Evolutionary conservation across 1,140 invertebrate species (phyloP).

Genomic region (Dreissena rostriformis): DNA sequence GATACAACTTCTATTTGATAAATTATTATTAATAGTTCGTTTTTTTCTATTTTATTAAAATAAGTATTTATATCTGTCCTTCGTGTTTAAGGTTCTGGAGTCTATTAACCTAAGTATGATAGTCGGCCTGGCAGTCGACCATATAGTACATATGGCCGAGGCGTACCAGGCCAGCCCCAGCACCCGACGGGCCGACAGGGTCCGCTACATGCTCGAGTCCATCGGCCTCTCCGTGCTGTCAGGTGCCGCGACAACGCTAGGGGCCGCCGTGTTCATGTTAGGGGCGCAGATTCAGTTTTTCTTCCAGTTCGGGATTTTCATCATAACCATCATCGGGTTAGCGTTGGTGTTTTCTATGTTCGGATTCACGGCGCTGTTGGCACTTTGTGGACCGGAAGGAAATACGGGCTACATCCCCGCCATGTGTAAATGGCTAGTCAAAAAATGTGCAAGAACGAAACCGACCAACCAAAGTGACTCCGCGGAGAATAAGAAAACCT

Average conservation of each 20-base stretch:
- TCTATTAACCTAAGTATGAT: conserved; percentile 75
- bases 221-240: conserved; percentile 72
- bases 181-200: conserved; percentile 58
- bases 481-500: too few species aligned
- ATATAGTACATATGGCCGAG: conserved; percentile 76
- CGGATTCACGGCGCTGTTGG: conserved; percentile 63
- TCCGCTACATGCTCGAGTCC: conserved; percentile 67
- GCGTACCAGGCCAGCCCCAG: conserved; percentile 67
- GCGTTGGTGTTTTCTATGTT: conserved; percentile 66
- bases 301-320: conserved; percentile 73
- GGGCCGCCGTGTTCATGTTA: conserved; percentile 70
- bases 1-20: too few species aligned
- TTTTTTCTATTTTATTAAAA: too few species aligned
- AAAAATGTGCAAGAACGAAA: neutral
- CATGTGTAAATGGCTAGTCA: conserved; percentile 52
- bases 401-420: conserved; percentile 62
- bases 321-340: conserved; percentile 65
- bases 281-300: conserved; percentile 72
- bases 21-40: too few species aligned
- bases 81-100: conserved; percentile 70
- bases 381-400: conserved; percentile 66
- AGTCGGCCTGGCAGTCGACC: conserved; percentile 75
- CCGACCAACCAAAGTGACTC: too few species aligned
- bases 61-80: too few species aligned
- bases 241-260: conserved; percentile 70